A percentile compares a stretch with the other conserved stretches of the same genome.
These are phyloP conservation scores for Himalopsyche kuldschensis DNA, from an alignment of 2,888 invertebrate genomes.

Conservation along the genomic window DNA sequence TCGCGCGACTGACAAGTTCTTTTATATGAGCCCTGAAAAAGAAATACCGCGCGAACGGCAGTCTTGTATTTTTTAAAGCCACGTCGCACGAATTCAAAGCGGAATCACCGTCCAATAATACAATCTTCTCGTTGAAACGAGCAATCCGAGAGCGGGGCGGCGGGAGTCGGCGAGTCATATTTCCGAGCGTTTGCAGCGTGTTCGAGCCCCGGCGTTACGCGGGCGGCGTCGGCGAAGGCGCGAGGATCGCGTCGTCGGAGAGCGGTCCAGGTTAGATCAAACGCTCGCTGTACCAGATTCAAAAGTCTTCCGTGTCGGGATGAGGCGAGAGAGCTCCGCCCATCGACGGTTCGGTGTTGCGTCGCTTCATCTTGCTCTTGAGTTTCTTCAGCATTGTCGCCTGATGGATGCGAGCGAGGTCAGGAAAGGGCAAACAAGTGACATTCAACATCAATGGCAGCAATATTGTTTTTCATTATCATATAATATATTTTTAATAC, in stretches of 20 bases:
- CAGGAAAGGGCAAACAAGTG: slow-evolving; percentile 25
- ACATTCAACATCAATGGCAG: slow-evolving; percentile 34
- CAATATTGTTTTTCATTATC: not conserved
- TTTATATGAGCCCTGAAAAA: slow-evolving; percentile 27
- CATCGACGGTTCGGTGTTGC: slow-evolving; percentile 88
- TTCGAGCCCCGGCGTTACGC: not conserved
- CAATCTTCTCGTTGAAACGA: not conserved
- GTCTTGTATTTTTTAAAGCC: slow-evolving; percentile 2
- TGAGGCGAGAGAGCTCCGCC: slow-evolving; percentile 49
- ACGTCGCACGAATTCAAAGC: not conserved
- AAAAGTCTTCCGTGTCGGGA: slow-evolving; percentile 61
- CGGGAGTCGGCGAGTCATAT: too few relatives aligned
- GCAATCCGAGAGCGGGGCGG: not conserved
- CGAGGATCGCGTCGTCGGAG: slow-evolving; percentile 12
- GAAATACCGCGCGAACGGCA: slow-evolving; percentile 4
- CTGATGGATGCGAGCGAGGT: slow-evolving; percentile 64
- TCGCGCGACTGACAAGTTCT: slow-evolving; percentile 16
- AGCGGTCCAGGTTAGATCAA: slow-evolving; percentile 60
- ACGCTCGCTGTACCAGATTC: slow-evolving; percentile 74
- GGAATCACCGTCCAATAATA: not conserved
- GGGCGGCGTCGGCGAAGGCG: not conserved
- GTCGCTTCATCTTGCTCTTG: slow-evolving; percentile 93
- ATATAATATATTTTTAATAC: not conserved
- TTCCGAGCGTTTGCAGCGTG: too few relatives aligned
- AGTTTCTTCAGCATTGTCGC: slow-evolving; percentile 99